phyloP scores from a whole-genome alignment of 2,797 vertebrate genomes.

The Iguana delicatissima region DNA sequence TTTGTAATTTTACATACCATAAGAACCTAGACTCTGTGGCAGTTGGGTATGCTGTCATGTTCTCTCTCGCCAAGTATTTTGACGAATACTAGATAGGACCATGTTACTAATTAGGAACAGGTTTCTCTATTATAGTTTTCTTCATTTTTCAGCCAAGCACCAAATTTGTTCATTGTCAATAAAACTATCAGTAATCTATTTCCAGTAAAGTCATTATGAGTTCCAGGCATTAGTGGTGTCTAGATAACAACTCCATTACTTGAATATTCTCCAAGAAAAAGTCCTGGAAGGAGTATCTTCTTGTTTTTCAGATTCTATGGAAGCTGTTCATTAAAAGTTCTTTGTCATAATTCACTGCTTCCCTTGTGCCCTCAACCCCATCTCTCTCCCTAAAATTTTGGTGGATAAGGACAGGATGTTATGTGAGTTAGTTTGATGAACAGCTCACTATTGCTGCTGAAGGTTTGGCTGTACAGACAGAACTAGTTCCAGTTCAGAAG shows the following conservation, averaged over 20 bases:
- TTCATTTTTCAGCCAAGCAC: background rate
- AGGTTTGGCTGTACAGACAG: too few relatives aligned
- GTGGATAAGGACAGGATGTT: background rate
- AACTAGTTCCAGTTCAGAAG: background rate
- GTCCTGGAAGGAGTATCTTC: background rate
- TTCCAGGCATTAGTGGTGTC: background rate
- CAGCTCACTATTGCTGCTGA: background rate
- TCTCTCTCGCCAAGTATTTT: background rate
- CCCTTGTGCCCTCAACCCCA: constrained; percentile 24
- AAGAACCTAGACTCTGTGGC: background rate
- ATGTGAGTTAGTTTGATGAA: background rate
- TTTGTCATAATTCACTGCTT: constrained; percentile 36
- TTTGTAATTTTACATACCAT: background rate
- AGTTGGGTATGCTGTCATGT: background rate
- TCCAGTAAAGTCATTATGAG: background rate
- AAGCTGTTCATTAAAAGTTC: constrained; percentile 59
- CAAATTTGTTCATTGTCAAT: background rate
- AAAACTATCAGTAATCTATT: background rate
- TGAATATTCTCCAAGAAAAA: background rate
- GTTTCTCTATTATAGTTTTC: background rate
- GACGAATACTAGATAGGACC: background rate
- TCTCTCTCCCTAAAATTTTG: background rate
- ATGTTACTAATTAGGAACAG: background rate
- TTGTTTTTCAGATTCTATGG: constrained; percentile 68
- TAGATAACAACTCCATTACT: background rate